These are phyloP conservation scores for Saccopteryx bilineata DNA, from an alignment of 2,113 vertebrate genomes.

Conservation along the genomic window DNA sequence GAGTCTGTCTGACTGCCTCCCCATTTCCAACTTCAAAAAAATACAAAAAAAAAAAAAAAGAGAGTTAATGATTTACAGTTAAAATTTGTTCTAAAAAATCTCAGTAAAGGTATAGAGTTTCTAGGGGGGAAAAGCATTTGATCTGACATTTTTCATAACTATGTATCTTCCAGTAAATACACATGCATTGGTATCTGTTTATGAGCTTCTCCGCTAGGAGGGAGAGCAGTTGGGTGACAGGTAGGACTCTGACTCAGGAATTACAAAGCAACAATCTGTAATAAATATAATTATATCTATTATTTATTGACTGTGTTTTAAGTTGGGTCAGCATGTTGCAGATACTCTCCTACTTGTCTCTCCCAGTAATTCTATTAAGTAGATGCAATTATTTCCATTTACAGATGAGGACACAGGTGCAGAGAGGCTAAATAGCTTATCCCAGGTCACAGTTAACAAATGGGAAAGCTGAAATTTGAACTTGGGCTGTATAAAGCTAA, in stretches of 20 bases:
- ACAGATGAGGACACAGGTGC: constrained; percentile 11
- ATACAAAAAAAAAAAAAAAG: too few relatives aligned
- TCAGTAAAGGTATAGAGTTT: background rate
- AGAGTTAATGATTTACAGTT: background rate
- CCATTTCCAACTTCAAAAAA: too few relatives aligned
- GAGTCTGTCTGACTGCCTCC: too few relatives aligned
- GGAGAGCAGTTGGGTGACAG: background rate
- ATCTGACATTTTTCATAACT: background rate
- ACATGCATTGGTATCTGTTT: background rate
- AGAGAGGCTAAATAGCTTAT: background rate
- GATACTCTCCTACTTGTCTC: constrained; percentile 52
- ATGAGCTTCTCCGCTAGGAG: background rate
- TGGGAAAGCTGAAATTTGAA: background rate
- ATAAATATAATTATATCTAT: constrained; percentile 51
- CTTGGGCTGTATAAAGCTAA: constrained; percentile 18
- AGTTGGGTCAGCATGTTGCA: constrained; percentile 32
- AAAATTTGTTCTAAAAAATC: background rate
- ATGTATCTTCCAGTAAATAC: background rate
- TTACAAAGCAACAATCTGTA: background rate
- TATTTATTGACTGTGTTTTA: constrained; percentile 3
- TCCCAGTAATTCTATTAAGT: constrained; percentile 8
- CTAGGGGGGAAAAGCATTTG: background rate
- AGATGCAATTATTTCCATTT: constrained; percentile 16
- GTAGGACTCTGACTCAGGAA: background rate
- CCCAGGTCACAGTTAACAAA: background rate